A percentile compares a stretch with the other conserved stretches of the same genome.
phyloP scores from a whole-genome alignment of 1,140 invertebrate genomes.

The Macrosteles quadrilineatus region DNA sequence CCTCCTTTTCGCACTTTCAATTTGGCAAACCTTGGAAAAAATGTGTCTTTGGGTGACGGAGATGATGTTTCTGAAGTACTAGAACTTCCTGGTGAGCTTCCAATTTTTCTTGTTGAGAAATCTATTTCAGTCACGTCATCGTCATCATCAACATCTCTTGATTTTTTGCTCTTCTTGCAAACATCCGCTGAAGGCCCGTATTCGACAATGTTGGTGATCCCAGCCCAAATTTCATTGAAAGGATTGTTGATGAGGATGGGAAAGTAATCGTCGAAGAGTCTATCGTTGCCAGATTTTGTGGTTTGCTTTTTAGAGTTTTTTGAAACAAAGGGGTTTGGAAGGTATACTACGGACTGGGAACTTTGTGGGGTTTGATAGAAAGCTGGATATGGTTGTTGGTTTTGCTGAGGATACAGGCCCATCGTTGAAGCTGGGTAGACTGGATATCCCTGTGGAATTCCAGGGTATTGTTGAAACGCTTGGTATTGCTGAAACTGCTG shows the following conservation, averaged over 20 bases:
- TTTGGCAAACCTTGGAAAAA: slow-evolving; percentile 62
- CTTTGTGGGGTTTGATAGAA: background rate
- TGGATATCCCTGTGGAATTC: background rate
- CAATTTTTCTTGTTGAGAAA: slow-evolving; percentile 2
- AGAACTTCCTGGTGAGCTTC: background rate
- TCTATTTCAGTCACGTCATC: background rate
- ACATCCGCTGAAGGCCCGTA: slow-evolving; percentile 58
- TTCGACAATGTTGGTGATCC: slow-evolving; percentile 54
- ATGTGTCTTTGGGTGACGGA: background rate
- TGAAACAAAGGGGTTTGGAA: slow-evolving; percentile 8
- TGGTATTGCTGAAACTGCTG: background rate
- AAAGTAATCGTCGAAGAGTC: slow-evolving; percentile 48
- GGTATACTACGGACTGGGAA: background rate
- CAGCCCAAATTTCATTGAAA: slow-evolving; percentile 48
- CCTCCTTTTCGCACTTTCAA: slow-evolving; percentile 67
- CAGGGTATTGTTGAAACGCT: background rate
- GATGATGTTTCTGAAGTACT: background rate
- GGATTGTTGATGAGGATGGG: slow-evolving; percentile 59
- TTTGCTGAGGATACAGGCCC: background rate
- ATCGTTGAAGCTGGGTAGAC: background rate
- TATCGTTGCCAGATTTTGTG: background rate
- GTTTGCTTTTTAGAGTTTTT: background rate
- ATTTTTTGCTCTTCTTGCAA: slow-evolving; percentile 49
- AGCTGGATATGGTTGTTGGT: background rate
- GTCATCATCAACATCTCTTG: slow-evolving; percentile 25